Base-by-base conservation (phyloP, 37 sponge, comb jelly and placozoan genomes). In the Oopsacas minuta region DNA sequence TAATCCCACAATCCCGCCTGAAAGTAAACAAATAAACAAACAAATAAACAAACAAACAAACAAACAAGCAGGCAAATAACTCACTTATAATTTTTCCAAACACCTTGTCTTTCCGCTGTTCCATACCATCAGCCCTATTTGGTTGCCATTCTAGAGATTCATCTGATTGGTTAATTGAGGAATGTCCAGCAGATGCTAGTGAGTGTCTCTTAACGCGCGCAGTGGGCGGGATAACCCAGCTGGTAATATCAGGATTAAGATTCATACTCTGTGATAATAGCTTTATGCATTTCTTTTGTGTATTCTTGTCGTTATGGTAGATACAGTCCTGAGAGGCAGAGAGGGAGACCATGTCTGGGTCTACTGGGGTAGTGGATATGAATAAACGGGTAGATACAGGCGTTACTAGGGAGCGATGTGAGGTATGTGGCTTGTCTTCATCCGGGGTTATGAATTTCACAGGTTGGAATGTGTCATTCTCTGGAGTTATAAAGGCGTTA, bases 141-240 rank as follows among this genome's bases (percentile, higher is more conserved):
- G 49, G 49, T 15, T 8, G 49, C 17, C 5, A 34, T 34, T 61
- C 75, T 34, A 61, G 20, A 5, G 75, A 61, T 3, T 3, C 75
- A 3, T 25, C 75, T 25, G 75, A 61, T 10, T n/a, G 28, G 75
- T 5, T 34, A 34, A 61, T 5, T 32, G 75, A 61, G 75, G 32
- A 7, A 34, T 61, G 75, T 61, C 75, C 75, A 25, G 28, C 17
- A 3, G 75, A 61, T 25, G 75, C 75, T 25, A 61, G 75, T 5
- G 75, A 61, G 75, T 34, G 75, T n/a, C 75, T 61, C 75, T 61
- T 61, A 7, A 3, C 75, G 75, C 75, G 75, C 75, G 75, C 75
- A 12, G 75, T 32, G 30, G 75, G 75, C 12, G 51, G 51, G 22
- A 61, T 61, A 5, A 61, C 75, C 75, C 75, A 61, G 30, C 32